Percentiles rank a stretch among this genome's conserved stretches.
Conservation (phyloP, 2,888 invertebrate genomes). For the Heliconius charithonia region DNA sequence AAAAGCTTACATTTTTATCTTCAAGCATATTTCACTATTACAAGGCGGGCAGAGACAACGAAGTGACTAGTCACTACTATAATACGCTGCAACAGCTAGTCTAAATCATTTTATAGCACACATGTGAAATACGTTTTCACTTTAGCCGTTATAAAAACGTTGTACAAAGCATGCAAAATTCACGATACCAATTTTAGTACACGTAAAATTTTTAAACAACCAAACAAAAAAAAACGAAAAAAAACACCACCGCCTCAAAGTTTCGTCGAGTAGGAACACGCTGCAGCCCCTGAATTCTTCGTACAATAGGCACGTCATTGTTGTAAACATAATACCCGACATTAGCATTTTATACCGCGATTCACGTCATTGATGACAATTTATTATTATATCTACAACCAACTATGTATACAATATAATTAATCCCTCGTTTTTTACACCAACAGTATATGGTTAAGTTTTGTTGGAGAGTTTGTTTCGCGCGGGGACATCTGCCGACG, state of each 20-base stretch:
- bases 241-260: slow-evolving; percentile 64
- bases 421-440: slow-evolving; percentile 66
- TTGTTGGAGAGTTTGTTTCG: slow-evolving; percentile 80
- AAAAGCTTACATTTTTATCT: neutral
- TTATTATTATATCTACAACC: slow-evolving; percentile 69
- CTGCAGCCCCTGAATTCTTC: slow-evolving; percentile 66
- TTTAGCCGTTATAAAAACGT: slow-evolving; percentile 30
- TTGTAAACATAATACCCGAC: slow-evolving; percentile 77
- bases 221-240: slow-evolving; percentile 54
- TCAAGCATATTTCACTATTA: neutral
- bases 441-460: slow-evolving; percentile 67
- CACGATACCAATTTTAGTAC: slow-evolving; percentile 57
- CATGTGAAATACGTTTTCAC: slow-evolving; percentile 4
- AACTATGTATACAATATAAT: slow-evolving; percentile 52
- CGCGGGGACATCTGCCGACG: slow-evolving; percentile 79
- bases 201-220: slow-evolving; percentile 59
- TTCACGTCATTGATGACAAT: slow-evolving; percentile 81
- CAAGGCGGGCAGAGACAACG: too few relatives aligned
- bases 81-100: neutral
- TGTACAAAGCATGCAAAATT: slow-evolving; percentile 37
- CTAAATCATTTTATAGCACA: neutral
- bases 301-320: slow-evolving; percentile 77
- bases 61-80: neutral
- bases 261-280: slow-evolving; percentile 60
- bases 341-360: slow-evolving; percentile 81